A percentile compares a stretch with the other conserved stretches of the same genome.
Conservation (phyloP, 2,888 invertebrate genomes). For the Megastigmus dorsalis region DNA sequence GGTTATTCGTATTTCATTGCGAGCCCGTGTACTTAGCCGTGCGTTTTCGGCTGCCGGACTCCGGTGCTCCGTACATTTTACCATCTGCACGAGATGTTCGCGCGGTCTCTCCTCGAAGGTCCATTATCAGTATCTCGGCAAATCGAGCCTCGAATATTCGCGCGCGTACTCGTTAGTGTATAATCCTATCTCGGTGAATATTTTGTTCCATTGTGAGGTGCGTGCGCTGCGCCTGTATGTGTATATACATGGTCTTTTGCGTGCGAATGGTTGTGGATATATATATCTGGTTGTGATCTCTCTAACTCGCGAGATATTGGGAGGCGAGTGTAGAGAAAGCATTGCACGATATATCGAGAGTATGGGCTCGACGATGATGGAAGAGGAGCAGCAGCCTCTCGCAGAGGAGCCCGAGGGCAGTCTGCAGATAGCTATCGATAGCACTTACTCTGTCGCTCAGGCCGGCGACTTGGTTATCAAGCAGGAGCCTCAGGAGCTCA, state of each 20-base stretch:
- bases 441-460: slow-evolving; percentile 24
- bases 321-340: too few relatives aligned
- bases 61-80: too few relatives aligned
- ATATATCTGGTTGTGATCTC: too few relatives aligned
- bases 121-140: slow-evolving; percentile 13
- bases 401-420: slow-evolving; percentile 5
- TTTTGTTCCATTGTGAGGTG: too few relatives aligned
- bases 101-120: slow-evolving; percentile 1
- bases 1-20: background rate
- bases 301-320: too few relatives aligned
- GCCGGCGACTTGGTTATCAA: slow-evolving; percentile 38
- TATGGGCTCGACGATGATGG: slow-evolving; percentile 26
- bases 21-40: too few relatives aligned
- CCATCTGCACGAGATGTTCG: slow-evolving; percentile 22
- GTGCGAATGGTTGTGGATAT: too few relatives aligned
- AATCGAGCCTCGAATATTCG: slow-evolving; percentile 3
- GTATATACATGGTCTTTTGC: too few relatives aligned
- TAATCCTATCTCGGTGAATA: too few relatives aligned
- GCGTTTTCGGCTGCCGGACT: too few relatives aligned
- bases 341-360: background rate
- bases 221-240: too few relatives aligned
- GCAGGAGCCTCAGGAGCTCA: slow-evolving; percentile 40
- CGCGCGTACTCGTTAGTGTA: background rate
- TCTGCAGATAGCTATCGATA: slow-evolving; percentile 26
- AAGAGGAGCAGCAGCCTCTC: background rate